Conservation (phyloP, 2,113 vertebrate genomes). For the Lichenostomus cassidix region DNA sequence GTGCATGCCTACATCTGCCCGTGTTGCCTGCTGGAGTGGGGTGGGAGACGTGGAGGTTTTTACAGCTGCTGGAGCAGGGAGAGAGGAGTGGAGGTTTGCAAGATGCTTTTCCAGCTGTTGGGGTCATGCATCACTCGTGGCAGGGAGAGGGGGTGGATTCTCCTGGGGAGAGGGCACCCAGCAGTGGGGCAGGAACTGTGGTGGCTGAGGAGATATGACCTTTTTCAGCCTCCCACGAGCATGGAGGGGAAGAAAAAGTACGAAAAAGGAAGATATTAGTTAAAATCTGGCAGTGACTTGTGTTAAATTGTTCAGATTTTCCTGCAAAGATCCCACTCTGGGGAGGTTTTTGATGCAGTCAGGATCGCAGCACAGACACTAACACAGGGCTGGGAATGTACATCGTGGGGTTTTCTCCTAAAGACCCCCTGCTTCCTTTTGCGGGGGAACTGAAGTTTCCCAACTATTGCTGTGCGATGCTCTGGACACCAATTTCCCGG, state of each 20-base stretch:
- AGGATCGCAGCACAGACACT: neutral
- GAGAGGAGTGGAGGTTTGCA: neutral
- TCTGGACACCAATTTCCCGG: fast-evolving
- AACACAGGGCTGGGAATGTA: fast-evolving
- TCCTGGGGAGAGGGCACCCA: neutral
- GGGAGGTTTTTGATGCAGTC: neutral
- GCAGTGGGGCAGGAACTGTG: neutral
- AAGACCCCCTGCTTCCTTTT: neutral
- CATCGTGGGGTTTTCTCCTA: too few species aligned
- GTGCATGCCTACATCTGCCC: fast-evolving
- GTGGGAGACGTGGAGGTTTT: neutral
- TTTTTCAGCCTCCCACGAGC: neutral
- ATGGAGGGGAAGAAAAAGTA: neutral
- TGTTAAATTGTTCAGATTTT: neutral
- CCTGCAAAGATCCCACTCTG: neutral
- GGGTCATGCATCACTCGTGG: neutral
- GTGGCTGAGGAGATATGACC: neutral
- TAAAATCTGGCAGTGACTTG: neutral
- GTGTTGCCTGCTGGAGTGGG: neutral
- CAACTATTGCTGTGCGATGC: fast-evolving
- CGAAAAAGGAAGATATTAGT: neutral
- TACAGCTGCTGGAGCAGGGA: neutral
- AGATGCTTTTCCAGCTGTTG: neutral
- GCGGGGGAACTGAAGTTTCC: neutral
- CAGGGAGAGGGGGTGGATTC: neutral